These are phyloP conservation scores for Bombus waltoni DNA, from an alignment of 1,140 invertebrate species.

Conservation along the genomic window DNA sequence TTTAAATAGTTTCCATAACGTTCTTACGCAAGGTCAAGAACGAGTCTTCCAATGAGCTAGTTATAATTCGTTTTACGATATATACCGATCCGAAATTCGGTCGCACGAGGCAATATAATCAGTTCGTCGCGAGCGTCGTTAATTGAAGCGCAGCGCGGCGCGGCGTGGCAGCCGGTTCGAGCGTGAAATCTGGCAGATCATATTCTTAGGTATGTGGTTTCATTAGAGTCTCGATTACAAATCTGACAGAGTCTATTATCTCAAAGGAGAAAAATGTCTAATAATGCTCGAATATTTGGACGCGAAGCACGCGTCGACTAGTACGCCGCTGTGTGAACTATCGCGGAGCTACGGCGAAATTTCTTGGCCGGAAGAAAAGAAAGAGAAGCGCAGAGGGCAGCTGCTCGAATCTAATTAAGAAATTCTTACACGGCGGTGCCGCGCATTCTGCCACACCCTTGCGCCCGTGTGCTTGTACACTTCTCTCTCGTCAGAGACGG, in stretches of 20 bases:
- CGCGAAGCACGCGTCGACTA: neutral
- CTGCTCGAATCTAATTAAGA: constrained; percentile 75
- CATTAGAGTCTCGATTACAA: constrained; percentile 10
- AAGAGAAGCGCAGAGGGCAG: constrained; percentile 45
- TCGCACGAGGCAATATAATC: neutral
- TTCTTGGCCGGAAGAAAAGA: constrained; percentile 60
- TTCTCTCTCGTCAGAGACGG: constrained; percentile 44
- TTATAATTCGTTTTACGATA: neutral
- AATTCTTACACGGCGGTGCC: constrained; percentile 73
- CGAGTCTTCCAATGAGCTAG: too few species aligned
- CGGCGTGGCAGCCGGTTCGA: neutral
- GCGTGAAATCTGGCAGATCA: neutral
- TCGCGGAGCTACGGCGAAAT: constrained; percentile 46
- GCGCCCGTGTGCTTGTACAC: constrained; percentile 5
- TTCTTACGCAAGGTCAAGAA: too few species aligned
- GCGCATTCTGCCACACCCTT: constrained; percentile 48
- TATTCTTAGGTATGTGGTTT: neutral
- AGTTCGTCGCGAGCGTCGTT: neutral
- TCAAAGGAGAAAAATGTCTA: constrained; percentile 38
- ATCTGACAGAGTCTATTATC: constrained; percentile 22
- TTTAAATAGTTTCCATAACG: too few species aligned
- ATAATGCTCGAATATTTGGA: constrained; percentile 58
- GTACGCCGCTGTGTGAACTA: neutral
- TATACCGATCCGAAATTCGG: neutral
- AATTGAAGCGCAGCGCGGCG: neutral